phyloP scores from a whole-genome alignment of 2,888 invertebrate species.

The Epinotia demarniana region DNA sequence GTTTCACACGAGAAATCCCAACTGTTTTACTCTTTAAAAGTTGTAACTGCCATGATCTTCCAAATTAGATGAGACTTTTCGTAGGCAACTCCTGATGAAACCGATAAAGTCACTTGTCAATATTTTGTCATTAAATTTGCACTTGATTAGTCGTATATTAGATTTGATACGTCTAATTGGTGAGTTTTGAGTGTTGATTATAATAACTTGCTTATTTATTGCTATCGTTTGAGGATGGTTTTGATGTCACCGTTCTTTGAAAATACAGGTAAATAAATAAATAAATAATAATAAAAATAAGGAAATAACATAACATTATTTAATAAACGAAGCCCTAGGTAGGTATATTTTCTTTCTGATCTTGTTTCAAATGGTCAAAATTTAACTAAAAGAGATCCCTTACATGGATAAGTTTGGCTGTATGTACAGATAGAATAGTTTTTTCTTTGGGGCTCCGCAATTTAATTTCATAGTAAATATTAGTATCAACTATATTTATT shows the following conservation, averaged over 20 bases:
- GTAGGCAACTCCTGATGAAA: slow-evolving; percentile 50
- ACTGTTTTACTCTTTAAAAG: neutral
- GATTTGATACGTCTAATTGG: slow-evolving; percentile 37
- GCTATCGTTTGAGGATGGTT: slow-evolving; percentile 11
- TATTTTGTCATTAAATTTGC: slow-evolving; percentile 56
- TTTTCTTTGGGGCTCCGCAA: too few species aligned
- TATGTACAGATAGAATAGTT: too few species aligned
- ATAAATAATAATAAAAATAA: too few species aligned
- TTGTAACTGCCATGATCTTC: neutral
- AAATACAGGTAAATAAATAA: too few species aligned
- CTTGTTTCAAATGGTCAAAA: too few species aligned
- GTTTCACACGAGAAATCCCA: slow-evolving; percentile 51
- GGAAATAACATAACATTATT: too few species aligned
- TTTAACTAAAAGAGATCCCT: too few species aligned
- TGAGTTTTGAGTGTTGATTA: slow-evolving; percentile 27
- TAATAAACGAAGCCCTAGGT: too few species aligned
- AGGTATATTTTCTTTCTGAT: too few species aligned
- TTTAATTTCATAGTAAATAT: too few species aligned
- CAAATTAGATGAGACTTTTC: neutral
- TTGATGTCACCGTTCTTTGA: neutral
- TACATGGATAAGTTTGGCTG: too few species aligned
- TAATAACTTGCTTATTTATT: slow-evolving; percentile 25
- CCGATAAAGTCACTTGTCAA: slow-evolving; percentile 57
- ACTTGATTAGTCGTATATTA: slow-evolving; percentile 50
- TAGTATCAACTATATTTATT: too few species aligned